phyloP scores from a whole-genome alignment of 2,113 vertebrate species.

The Anguilla rostrata region DNA sequence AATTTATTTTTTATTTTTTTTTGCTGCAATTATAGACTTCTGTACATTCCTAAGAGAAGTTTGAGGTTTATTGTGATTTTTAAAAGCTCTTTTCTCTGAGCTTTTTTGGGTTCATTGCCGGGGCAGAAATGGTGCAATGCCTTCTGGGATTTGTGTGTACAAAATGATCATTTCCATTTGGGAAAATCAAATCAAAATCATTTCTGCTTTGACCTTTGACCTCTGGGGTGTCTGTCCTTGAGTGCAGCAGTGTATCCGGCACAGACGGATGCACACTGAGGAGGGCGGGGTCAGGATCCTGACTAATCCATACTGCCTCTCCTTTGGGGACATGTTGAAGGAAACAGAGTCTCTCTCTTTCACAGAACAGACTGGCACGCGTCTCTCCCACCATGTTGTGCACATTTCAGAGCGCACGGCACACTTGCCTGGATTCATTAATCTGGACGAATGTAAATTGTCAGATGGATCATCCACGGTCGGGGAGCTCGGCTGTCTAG shows the following conservation, averaged over 20 bases:
- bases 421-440: neutral
- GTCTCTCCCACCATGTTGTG: neutral
- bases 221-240: neutral
- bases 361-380: conserved; percentile 52
- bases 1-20: neutral
- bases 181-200: too few species aligned
- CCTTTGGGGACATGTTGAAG: conserved; percentile 56
- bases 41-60: neutral
- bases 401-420: neutral
- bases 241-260: conserved; percentile 46
- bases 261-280: conserved; percentile 32
- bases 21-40: neutral
- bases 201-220: neutral
- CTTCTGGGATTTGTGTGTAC: neutral
- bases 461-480: neutral
- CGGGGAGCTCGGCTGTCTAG: too few species aligned
- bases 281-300: conserved; percentile 35
- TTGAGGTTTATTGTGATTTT: neutral
- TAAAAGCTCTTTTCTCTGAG: neutral
- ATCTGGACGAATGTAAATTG: neutral
- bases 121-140: neutral
- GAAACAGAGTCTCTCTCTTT: conserved; percentile 50
- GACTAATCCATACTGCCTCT: conserved; percentile 54
- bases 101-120: neutral
- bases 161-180: neutral